phyloP scores from a whole-genome alignment of 2,888 invertebrate genomes.

The Ganaspis brasiliensis region DNA sequence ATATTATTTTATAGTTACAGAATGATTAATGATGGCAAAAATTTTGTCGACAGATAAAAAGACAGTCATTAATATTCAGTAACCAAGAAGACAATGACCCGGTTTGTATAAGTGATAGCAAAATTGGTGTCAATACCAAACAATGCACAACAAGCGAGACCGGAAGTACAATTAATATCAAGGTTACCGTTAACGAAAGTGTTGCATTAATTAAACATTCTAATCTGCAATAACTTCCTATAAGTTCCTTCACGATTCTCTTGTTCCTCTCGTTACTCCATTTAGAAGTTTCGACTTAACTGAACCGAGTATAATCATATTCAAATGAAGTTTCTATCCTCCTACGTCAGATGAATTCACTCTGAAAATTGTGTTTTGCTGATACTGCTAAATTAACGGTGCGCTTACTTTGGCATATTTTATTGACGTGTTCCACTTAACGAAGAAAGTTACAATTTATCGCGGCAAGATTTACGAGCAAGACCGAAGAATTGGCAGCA shows the following conservation, averaged over 20 bases:
- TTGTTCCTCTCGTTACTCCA: conserved; percentile 35
- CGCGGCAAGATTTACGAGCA: conserved; percentile 41
- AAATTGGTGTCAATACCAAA: conserved; percentile 58
- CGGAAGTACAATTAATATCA: conserved; percentile 55
- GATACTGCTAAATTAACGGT: conserved; percentile 14
- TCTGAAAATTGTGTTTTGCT: background rate
- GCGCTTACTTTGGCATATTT: conserved; percentile 12
- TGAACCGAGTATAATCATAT: background rate
- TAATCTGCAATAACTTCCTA: background rate
- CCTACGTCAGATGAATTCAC: background rate
- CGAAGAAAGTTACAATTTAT: conserved; percentile 43
- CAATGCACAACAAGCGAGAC: conserved; percentile 52
- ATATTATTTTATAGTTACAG: no score
- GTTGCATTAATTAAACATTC: conserved; percentile 53
- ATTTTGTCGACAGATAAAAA: background rate
- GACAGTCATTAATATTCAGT: conserved; percentile 52
- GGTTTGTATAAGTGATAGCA: conserved; percentile 52
- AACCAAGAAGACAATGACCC: conserved; percentile 58
- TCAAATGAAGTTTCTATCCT: conserved; percentile 13
- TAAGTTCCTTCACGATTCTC: conserved; percentile 37
- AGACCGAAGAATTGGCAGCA: conserved; percentile 29
- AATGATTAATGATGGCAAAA: background rate
- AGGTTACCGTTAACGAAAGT: conserved; percentile 56
- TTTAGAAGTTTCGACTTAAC: conserved; percentile 22
- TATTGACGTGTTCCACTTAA: conserved; percentile 13